Conservation (phyloP, 2,797 vertebrate species). For the Gadopsis marmoratus region DNA sequence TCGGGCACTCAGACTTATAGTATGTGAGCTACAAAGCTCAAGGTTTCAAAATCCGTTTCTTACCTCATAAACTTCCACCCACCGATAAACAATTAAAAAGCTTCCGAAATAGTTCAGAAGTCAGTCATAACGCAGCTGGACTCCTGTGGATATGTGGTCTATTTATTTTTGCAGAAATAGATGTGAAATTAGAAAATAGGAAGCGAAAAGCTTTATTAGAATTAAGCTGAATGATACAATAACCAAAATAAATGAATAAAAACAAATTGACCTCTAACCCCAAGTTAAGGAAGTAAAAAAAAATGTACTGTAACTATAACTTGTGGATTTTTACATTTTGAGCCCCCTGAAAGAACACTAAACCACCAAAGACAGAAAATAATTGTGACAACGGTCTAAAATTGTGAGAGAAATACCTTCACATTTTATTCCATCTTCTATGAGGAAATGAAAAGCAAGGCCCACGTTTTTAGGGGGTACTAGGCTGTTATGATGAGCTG, state of each 20-base stretch:
- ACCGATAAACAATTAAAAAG: background rate
- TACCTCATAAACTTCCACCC: background rate
- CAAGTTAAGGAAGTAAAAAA: background rate
- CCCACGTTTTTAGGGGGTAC: conserved; percentile 21
- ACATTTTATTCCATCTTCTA: conserved; percentile 65
- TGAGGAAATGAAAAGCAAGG: conserved; percentile 68
- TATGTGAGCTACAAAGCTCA: background rate
- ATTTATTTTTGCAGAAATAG: background rate
- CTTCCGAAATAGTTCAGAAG: background rate
- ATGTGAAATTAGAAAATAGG: background rate
- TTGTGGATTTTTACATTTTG: background rate
- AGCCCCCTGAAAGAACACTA: conserved; percentile 4
- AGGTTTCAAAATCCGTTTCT: background rate
- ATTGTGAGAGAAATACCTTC: conserved; percentile 46
- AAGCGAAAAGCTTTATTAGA: background rate
- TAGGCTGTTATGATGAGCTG: conserved; percentile 63
- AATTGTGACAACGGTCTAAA: conserved; percentile 17
- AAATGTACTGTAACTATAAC: background rate
- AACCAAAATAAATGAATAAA: background rate
- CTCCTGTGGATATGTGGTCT: background rate
- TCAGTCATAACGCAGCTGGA: background rate
- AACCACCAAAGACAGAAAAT: conserved; percentile 12
- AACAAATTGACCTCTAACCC: background rate
- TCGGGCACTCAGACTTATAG: background rate
- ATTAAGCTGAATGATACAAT: background rate